These are phyloP conservation scores for Sternotherus odoratus DNA, from an alignment of 2,797 vertebrate species.

Conservation along the genomic window DNA sequence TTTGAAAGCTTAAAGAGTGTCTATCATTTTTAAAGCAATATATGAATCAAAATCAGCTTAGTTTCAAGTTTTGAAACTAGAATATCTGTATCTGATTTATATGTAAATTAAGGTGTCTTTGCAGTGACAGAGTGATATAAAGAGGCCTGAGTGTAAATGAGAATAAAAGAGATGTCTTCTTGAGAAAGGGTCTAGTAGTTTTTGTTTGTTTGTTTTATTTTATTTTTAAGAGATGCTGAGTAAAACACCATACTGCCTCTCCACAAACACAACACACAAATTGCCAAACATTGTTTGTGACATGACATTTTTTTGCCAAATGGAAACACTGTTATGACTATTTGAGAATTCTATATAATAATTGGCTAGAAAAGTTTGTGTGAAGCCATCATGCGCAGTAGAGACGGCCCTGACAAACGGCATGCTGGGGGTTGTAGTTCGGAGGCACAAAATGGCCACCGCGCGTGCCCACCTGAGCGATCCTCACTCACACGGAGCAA, in stretches of 20 bases:
- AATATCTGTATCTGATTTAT: fast-evolving
- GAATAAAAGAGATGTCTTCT: background rate
- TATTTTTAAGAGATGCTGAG: background rate
- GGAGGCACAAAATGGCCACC: too few species aligned
- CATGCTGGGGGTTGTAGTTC: too few species aligned
- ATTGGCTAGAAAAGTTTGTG: too few species aligned
- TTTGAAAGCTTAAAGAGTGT: background rate
- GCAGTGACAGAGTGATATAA: background rate
- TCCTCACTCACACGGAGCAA: too few species aligned
- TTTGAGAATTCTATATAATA: background rate
- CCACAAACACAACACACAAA: background rate
- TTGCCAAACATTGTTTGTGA: fast-evolving
- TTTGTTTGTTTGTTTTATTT: background rate
- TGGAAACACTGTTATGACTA: fast-evolving
- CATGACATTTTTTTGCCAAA: background rate
- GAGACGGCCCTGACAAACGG: too few species aligned
- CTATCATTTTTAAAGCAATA: background rate
- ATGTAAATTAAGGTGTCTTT: background rate
- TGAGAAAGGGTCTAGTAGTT: background rate
- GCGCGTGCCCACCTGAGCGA: too few species aligned
- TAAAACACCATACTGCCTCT: background rate
- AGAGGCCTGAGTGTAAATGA: background rate
- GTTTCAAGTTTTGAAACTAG: background rate
- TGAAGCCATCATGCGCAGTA: too few species aligned
- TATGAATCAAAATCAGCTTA: background rate